These are phyloP conservation scores for Pristionchus mayeri DNA, from an alignment of 2,888 invertebrate genomes.

Conservation along the genomic window DNA sequence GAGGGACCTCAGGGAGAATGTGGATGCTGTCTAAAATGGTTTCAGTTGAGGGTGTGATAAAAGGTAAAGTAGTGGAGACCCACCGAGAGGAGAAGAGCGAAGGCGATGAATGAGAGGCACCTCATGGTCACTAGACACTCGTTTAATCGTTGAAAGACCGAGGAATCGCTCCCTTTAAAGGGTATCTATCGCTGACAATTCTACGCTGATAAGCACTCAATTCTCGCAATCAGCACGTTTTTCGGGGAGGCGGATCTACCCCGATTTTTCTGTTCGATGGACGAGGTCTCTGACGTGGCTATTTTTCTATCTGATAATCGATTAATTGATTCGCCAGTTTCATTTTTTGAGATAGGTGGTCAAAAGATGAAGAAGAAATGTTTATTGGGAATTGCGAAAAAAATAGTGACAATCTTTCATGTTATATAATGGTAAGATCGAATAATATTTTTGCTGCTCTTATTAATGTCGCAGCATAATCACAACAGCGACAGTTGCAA, in stretches of 20 bases:
- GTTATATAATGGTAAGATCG: neutral
- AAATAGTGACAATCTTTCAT: no score
- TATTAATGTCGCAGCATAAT: neutral
- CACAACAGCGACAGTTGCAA: neutral
- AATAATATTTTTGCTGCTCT: neutral
- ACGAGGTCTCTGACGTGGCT: no score
- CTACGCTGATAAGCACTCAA: slow-evolving; percentile 35
- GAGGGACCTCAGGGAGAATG: neutral
- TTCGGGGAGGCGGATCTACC: neutral
- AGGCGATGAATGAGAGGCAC: neutral
- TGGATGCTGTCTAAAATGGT: neutral
- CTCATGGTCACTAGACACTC: neutral
- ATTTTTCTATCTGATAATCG: neutral
- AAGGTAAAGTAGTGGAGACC: no score
- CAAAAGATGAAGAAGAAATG: neutral
- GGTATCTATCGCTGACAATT: neutral
- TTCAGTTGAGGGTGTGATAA: no score
- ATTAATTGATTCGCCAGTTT: neutral
- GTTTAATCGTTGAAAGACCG: neutral
- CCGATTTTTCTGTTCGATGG: no score
- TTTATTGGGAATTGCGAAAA: neutral
- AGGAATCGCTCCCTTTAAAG: neutral
- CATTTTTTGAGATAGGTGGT: neutral
- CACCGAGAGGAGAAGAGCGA: neutral
- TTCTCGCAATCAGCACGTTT: slow-evolving; percentile 4